Base-by-base conservation (phyloP, 2,888 invertebrate genomes). In the Neoascia interrupta region DNA sequence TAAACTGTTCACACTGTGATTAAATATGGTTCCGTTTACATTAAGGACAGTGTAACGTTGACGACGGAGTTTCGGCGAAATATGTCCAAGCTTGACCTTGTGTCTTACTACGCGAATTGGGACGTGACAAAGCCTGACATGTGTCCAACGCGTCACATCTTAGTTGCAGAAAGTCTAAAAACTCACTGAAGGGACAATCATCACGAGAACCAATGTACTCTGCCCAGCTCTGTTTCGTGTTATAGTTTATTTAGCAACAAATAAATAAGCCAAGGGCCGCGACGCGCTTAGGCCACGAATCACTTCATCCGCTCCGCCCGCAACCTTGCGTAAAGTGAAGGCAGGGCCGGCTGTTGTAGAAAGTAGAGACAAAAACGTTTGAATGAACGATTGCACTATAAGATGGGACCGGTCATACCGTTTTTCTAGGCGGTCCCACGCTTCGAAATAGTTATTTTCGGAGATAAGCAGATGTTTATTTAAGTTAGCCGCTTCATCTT, bases 351-450 rank as follows among this genome's bases (percentile, higher is more conserved):
- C n/a, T n/a, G n/a, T n/a, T n/a, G n/a, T n/a, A n/a, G n/a, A n/a
- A n/a, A n/a, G n/a, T n/a, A n/a, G 47, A 47, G 11, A 66, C 26
- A 36, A 76, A 75, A 76, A 75, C 1, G 53, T 15, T 34, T 68
- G 63, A 21, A 75, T 81, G 15, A 68, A 63, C 18, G 21, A 81
- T 61, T n/a, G 74, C n/a, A n/a, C n/a, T n/a, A n/a, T n/a, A n/a
- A n/a, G n/a, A n/a, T n/a, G n/a, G n/a, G n/a, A n/a, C n/a, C n/a
- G 41, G 11, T 63, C 61, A 2, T 63, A 66, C 1, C 58, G 47
- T 15, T 72, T 61, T 13, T 68, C 34, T 69, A 79, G 47, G 10
- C 61, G 53, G 8, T 26, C 37, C 66, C 73, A 69, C 13, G 74
- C 73, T 1, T 39, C 69, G 11, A 53, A 6, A n/a, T 73, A 76